phyloP scores from a whole-genome alignment of 2,113 vertebrate species.

The Otus sunia region DNA sequence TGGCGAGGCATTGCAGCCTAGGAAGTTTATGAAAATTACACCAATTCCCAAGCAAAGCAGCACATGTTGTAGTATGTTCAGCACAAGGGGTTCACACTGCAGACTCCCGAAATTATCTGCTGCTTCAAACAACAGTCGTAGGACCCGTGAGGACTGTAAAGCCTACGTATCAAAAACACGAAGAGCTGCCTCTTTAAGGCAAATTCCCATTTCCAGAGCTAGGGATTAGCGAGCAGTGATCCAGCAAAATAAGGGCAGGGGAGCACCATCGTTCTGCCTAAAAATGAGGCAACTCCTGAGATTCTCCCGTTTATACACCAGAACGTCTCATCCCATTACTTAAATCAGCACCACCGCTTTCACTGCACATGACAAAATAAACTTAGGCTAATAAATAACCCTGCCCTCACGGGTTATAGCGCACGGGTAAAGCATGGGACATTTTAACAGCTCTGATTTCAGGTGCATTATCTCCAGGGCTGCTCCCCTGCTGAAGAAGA shows the following conservation, averaged over 20 bases:
- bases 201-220: not conserved
- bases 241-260: not conserved
- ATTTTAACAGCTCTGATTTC: not conserved
- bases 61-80: not conserved
- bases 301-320: not conserved
- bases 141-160: not conserved
- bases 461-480: not conserved
- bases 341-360: not conserved
- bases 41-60: not conserved
- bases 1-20: not conserved
- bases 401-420: not conserved
- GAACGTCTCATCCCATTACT: not conserved
- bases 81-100: not conserved
- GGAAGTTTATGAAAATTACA: not conserved
- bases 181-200: not conserved
- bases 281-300: not conserved
- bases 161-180: rapidly evolving
- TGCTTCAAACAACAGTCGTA: not conserved
- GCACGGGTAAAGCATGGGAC: not conserved
- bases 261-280: not conserved
- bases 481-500: not conserved
- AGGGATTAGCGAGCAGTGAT: not conserved
- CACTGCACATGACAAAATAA: not conserved
- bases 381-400: not conserved
- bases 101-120: not conserved